A percentile compares a stretch with the other conserved stretches of the same genome.
Evolutionary conservation across 2,113 vertebrate genomes (phyloP).

Genomic region (Sander vitreus): DNA sequence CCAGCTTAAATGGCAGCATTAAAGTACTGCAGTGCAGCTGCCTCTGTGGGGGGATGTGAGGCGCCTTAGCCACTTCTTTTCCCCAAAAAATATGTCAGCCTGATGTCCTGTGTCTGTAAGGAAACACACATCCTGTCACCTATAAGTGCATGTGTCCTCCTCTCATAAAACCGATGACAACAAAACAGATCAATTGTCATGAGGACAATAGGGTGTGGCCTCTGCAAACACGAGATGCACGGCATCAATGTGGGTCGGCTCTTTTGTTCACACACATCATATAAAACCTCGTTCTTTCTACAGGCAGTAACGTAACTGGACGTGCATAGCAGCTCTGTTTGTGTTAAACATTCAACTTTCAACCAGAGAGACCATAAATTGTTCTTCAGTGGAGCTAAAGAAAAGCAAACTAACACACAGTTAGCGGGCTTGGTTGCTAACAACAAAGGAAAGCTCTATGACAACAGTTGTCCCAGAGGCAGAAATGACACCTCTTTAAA

Average conservation of each 20-base stretch:
- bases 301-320: neutral
- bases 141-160: neutral
- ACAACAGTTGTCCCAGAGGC: constrained; percentile 30
- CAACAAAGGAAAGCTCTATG: constrained; percentile 56
- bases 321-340: neutral
- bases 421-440: constrained; percentile 52
- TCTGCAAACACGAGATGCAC: neutral
- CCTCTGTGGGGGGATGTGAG: constrained; percentile 42
- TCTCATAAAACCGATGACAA: neutral
- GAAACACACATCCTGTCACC: neutral
- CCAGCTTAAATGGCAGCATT: constrained; percentile 72
- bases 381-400: neutral
- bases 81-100: constrained; percentile 16
- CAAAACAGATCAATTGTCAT: neutral
- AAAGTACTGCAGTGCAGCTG: constrained; percentile 67
- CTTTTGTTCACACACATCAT: constrained; percentile 13
- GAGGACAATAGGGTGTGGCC: constrained; percentile 25
- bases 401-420: neutral
- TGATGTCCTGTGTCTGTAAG: neutral
- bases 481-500: constrained; percentile 11
- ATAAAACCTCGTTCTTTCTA: neutral
- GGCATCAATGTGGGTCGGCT: neutral
- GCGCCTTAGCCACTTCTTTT: neutral
- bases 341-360: constrained; percentile 8
- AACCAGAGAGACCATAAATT: constrained; percentile 21